These are phyloP conservation scores for Drosophila paulistorum DNA, from an alignment of 1,140 invertebrate species.

Conservation along the genomic window DNA sequence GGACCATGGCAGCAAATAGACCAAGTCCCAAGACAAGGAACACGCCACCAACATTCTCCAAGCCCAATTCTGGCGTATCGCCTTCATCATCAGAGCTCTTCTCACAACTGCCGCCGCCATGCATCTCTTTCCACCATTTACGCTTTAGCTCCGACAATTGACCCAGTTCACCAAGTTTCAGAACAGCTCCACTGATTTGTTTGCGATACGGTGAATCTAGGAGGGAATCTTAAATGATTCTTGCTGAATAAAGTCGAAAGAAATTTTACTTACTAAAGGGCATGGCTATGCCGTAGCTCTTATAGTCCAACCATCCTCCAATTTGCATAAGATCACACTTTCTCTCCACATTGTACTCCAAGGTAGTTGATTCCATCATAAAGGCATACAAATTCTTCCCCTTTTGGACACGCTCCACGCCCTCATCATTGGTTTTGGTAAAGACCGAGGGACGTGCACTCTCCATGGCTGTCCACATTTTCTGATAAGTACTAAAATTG, in stretches of 20 bases:
- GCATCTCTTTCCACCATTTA: conserved; percentile 91
- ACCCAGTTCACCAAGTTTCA: conserved; percentile 91
- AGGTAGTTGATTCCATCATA: conserved; percentile 96
- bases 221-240: no score
- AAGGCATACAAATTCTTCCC: conserved; percentile 95
- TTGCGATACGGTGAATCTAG: conserved; percentile 89
- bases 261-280: conserved; percentile 82
- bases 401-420: conserved; percentile 90
- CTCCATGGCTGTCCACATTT: conserved; percentile 90
- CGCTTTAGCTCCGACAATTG: conserved; percentile 88
- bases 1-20: conserved; percentile 83
- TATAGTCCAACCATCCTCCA: conserved; percentile 93
- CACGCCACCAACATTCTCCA: conserved; percentile 89
- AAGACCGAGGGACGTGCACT: conserved; percentile 90
- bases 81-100: conserved; percentile 61
- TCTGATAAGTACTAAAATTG: conserved; percentile 83
- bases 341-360: conserved; percentile 94
- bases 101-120: conserved; percentile 73
- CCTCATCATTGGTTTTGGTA: conserved; percentile 89
- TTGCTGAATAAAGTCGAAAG: no score
- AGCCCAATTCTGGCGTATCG: conserved; percentile 83
- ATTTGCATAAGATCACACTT: conserved; percentile 97
- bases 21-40: conserved; percentile 88
- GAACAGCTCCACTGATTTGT: conserved; percentile 88
- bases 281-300: conserved; percentile 92